Conservation (phyloP, 2,888 invertebrate species). For the Xylocampa areola region DNA sequence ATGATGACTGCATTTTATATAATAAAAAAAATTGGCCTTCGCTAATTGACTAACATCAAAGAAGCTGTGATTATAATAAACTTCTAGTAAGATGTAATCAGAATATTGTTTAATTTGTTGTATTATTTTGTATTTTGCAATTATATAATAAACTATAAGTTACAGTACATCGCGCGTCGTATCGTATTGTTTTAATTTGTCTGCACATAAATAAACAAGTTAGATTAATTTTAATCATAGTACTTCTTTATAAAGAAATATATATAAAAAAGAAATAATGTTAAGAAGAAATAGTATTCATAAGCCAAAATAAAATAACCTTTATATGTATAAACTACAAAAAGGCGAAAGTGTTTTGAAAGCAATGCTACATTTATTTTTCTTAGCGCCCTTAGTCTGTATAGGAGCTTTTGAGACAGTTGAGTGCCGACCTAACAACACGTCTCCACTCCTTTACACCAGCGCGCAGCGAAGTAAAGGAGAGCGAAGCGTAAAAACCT, state of each 20-base stretch:
- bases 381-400: constrained; percentile 1
- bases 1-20: constrained; percentile 32
- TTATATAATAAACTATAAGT: constrained; percentile 39
- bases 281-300: too few species aligned
- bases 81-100: constrained; percentile 23
- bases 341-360: constrained; percentile 4
- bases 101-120: constrained; percentile 11
- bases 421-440: constrained; percentile 10
- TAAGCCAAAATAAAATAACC: too few species aligned
- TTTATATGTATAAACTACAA: too few species aligned
- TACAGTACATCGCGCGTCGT: too few species aligned
- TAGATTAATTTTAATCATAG: too few species aligned
- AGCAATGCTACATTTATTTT: constrained; percentile 7
- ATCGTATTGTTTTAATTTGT: too few species aligned
- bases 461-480: background rate
- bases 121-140: constrained; percentile 23
- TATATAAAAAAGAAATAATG: too few species aligned
- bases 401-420: constrained; percentile 21
- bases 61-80: constrained; percentile 69
- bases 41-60: constrained; percentile 64
- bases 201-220: too few species aligned
- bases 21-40: constrained; percentile 26
- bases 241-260: too few species aligned
- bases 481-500: background rate
- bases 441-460: constrained; percentile 3